Conservation (phyloP, 2,797 vertebrate genomes). For the Sebastes variabilis region DNA sequence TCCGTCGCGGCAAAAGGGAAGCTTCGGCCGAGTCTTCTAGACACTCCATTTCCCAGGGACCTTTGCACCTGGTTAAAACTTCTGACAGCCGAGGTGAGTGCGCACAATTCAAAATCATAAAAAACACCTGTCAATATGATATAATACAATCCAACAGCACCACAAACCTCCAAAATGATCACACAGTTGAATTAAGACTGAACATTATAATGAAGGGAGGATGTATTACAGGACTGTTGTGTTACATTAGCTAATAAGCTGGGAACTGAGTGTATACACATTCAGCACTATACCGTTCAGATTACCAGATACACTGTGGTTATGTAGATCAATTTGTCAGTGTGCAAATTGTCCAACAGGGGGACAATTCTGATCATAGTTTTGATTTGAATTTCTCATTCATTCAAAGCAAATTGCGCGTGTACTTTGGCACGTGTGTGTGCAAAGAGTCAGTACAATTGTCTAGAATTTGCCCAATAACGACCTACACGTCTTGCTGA, state of each 20-base stretch:
- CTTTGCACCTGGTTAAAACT: slow-evolving; percentile 41
- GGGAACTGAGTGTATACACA: neutral
- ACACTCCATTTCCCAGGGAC: slow-evolving; percentile 73
- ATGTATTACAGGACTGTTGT: no score
- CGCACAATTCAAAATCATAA: no score
- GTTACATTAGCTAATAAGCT: neutral
- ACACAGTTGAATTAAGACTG: neutral
- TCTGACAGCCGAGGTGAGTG: slow-evolving; percentile 23
- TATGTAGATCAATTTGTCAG: no score
- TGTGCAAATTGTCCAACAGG: no score
- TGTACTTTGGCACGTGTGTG: no score
- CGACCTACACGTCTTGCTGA: no score
- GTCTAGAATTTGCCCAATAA: no score
- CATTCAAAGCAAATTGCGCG: no score
- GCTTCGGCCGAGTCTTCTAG: slow-evolving; percentile 38
- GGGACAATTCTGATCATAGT: no score
- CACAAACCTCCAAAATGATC: neutral
- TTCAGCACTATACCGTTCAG: neutral
- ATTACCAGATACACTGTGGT: neutral
- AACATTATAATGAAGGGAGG: neutral
- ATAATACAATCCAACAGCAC: neutral
- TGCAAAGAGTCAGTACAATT: no score
- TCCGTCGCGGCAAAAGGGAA: slow-evolving; percentile 1
- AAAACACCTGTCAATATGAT: no score
- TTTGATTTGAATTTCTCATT: no score